phyloP scores from a whole-genome alignment of 2,888 invertebrate species.

The Crocallis elinguaria region DNA sequence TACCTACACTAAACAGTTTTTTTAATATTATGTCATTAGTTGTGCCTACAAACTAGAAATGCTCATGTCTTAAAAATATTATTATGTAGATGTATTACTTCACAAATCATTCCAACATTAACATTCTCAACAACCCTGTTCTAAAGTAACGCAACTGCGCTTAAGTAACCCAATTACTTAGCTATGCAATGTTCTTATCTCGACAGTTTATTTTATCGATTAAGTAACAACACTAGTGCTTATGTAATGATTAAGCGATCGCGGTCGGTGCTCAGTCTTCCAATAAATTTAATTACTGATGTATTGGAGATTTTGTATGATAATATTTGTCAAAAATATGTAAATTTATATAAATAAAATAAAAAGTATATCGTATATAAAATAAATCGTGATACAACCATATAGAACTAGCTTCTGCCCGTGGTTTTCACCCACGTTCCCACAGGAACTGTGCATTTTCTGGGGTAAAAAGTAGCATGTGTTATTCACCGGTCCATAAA shows the following conservation, averaged over 20 bases:
- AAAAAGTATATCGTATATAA: no score
- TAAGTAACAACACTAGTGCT: slow-evolving; percentile 64
- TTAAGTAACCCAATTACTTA: slow-evolving; percentile 59
- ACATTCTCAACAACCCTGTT: slow-evolving; percentile 16
- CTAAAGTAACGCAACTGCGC: slow-evolving; percentile 33
- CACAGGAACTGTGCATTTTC: no score
- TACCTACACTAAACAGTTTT: no score
- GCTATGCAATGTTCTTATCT: slow-evolving; percentile 53
- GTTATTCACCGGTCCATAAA: no score
- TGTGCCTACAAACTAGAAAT: no score
- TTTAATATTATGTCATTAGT: no score
- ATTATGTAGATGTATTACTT: background rate
- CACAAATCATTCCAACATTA: slow-evolving; percentile 6
- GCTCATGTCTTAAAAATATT: no score
- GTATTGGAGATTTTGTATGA: slow-evolving; percentile 45
- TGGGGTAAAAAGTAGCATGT: no score
- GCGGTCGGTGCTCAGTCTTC: slow-evolving; percentile 67
- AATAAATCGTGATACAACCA: no score
- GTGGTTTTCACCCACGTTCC: no score
- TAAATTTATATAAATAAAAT: no score
- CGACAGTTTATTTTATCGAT: slow-evolving; percentile 60
- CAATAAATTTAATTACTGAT: slow-evolving; percentile 72
- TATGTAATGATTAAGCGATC: slow-evolving; percentile 58
- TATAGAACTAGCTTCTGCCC: no score
- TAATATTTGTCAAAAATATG: slow-evolving; percentile 33